Base-by-base conservation (phyloP, 64 coral and sea anemone genomes). In the Catalaphyllia jardinei region DNA sequence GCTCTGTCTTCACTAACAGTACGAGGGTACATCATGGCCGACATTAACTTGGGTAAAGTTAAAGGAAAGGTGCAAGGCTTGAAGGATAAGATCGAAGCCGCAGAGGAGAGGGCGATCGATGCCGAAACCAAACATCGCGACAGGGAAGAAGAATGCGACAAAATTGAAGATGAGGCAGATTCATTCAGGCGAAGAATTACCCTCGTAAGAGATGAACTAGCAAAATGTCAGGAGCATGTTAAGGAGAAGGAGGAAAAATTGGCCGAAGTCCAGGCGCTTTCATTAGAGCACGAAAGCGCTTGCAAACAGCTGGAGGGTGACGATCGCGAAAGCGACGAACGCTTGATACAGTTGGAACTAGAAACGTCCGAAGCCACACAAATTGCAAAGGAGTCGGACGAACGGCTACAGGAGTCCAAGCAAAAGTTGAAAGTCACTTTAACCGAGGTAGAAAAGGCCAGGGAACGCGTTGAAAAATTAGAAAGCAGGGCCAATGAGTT, bases 71-170 rank as follows among this genome's bases (percentile, higher is more conserved):
- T 92, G 8, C 69, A 69, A 29, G 82, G 73, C 24, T 78, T 92
- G n/a, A 92, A 92, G 73, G 90, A 92, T 60, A 92, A 87, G 20
- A 87, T 92, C 61, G 90, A 92, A 18, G 52, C 79, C 46, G 86
- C 90, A 8, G 90, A 92, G 79, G 90, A 92, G 46, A 73, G 83
- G 1, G 82, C 72, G 17, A 9, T 65, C 8, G 74, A 38, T 16
- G 74, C 74, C 9, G 87, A 87, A 6, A 74, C 79, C 13, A 71
- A 92, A 31, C 67, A 87, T 22, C 30, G 83, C 3, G 90, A 92
- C 31, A 22, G 52, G 20, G 74, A 79, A 29, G 90, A 86, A 92
- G 19, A 76, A 8, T 61, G 61, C 28, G 75, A 92, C 38, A 92
- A 92, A 76, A 86, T 75, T 28, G 72, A 83, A 62, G 73, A 52